A percentile compares a stretch with the other conserved stretches of the same genome.
These are phyloP conservation scores for Phyllotreta striolata DNA, from an alignment of 2,888 invertebrate genomes.

Conservation along the genomic window DNA sequence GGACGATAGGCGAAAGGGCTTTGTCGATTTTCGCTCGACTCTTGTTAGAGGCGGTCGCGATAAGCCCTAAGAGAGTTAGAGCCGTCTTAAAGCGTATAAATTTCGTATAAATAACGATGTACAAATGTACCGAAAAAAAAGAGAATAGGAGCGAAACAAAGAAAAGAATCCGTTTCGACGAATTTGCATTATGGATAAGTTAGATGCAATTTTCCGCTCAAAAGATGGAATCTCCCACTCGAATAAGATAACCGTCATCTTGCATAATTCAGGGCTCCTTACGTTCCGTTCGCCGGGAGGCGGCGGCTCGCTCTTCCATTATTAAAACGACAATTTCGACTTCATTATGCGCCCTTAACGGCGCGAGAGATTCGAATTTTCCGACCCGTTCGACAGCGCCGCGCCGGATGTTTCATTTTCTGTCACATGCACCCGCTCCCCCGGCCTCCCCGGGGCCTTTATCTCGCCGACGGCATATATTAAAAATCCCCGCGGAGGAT, in stretches of 20 bases:
- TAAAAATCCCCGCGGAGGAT: not conserved
- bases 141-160: no score
- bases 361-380: conserved; percentile 31
- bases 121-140: no score
- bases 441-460: conserved; percentile 15
- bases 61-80: conserved; percentile 12
- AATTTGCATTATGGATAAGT: no score
- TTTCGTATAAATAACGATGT: conserved; percentile 21
- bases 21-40: conserved; percentile 25
- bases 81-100: no score
- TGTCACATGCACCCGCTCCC: conserved; percentile 24
- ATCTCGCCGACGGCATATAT: conserved; percentile 19
- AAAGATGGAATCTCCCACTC: conserved; percentile 20
- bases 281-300: conserved; percentile 28
- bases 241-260: conserved; percentile 30
- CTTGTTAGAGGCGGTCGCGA: conserved; percentile 19
- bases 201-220: conserved; percentile 31
- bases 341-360: conserved; percentile 30
- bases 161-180: not conserved
- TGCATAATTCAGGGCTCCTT: conserved; percentile 35
- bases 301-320: conserved; percentile 23
- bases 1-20: conserved; percentile 22
- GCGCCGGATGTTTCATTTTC: conserved; percentile 28
- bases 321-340: conserved; percentile 33
- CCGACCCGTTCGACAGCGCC: conserved; percentile 25